Conservation (phyloP, 2,888 invertebrate species). For the Cheilosia pagana region DNA sequence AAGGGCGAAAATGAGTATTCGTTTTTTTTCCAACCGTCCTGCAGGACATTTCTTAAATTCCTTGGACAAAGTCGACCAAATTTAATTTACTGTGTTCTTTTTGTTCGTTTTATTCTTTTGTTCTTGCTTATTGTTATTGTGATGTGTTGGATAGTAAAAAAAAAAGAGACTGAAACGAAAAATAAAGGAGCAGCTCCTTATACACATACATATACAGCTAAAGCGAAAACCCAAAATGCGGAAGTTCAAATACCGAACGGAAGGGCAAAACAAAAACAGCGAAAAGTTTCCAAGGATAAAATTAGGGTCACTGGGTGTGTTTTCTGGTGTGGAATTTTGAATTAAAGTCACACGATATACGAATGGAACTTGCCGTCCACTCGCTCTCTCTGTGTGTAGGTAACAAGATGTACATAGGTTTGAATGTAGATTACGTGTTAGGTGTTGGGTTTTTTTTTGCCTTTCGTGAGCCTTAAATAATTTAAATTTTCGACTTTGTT, state of each 20-base stretch:
- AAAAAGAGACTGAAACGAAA: background rate
- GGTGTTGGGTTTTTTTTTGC: constrained; percentile 23
- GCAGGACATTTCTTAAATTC: constrained; percentile 27
- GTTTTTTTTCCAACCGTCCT: background rate
- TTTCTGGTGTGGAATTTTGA: constrained; percentile 64
- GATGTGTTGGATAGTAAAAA: background rate
- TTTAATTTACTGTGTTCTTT: constrained; percentile 55
- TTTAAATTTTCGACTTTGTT: constrained; percentile 52
- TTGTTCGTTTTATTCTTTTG: constrained; percentile 22
- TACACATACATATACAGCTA: constrained; percentile 1
- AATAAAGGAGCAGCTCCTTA: constrained; percentile 46
- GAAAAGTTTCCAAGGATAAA: constrained; percentile 79
- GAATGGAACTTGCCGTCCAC: constrained; percentile 43
- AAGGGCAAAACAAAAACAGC: constrained; percentile 78
- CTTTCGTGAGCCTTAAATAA: constrained; percentile 49
- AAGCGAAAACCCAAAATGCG: constrained; percentile 62
- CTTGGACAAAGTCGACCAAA: constrained; percentile 20
- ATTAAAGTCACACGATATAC: constrained; percentile 61
- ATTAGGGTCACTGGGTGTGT: constrained; percentile 83
- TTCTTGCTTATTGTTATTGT: constrained; percentile 26
- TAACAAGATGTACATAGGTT: background rate
- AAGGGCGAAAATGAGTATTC: constrained; percentile 18
- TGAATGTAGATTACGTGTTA: constrained; percentile 24
- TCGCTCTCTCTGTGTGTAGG: background rate
- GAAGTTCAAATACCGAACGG: constrained; percentile 77